Evolutionary conservation across 2,888 invertebrate species (phyloP).

Genomic region (Biston betularia): DNA sequence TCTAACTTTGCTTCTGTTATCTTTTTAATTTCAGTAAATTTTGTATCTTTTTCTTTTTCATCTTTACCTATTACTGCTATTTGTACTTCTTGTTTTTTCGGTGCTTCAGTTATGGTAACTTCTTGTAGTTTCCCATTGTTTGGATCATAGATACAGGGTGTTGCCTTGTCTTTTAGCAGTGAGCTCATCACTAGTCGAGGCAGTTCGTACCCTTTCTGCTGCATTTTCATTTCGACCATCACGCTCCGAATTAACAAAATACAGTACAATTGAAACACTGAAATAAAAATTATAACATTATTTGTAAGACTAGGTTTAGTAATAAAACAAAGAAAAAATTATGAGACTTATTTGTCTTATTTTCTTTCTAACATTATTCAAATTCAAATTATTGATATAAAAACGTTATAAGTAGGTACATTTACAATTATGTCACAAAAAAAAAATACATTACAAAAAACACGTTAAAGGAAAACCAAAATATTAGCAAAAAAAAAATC

Average conservation of each 20-base stretch:
- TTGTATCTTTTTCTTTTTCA: constrained; percentile 1
- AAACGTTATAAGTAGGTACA: no score
- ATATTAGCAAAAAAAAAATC: no score
- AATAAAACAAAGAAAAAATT: background rate
- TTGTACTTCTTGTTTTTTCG: constrained; percentile 22
- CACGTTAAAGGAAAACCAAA: no score
- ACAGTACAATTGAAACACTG: constrained; percentile 69
- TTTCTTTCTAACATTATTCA: no score
- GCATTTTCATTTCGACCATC: constrained; percentile 63
- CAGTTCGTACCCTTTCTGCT: constrained; percentile 46
- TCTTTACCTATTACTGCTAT: constrained; percentile 10
- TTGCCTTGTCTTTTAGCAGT: constrained; percentile 44
- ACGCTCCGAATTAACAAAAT: constrained; percentile 66
- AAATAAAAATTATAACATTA: constrained; percentile 22
- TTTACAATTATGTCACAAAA: no score
- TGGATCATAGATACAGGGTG: constrained; percentile 1
- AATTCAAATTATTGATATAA: no score
- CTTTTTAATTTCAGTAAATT: constrained; percentile 4
- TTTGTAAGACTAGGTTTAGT: background rate
- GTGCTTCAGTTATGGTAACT: constrained; percentile 25
- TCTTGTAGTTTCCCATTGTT: constrained; percentile 22
- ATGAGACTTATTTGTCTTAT: no score
- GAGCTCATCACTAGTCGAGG: constrained; percentile 53
- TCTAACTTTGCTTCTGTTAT: background rate
- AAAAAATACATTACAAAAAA: no score